phyloP scores from a whole-genome alignment of 2,888 invertebrate species.

The Phrixothrix hirtus region DNA sequence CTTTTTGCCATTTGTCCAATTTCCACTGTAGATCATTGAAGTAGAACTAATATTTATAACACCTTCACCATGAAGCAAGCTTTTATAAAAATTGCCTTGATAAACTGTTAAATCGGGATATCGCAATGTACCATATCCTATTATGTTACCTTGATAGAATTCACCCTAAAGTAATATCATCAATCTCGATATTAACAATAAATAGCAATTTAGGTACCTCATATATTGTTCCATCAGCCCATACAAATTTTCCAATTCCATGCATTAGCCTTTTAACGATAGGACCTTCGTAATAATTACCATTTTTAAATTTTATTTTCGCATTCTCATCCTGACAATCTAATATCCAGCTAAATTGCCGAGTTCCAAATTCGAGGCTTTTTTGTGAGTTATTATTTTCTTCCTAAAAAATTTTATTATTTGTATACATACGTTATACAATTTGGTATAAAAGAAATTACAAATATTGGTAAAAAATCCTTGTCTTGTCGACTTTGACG shows the following conservation, averaged over 20 bases:
- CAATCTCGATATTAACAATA: too few relatives aligned
- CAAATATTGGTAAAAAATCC: not conserved
- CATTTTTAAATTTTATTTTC: conserved; percentile 61
- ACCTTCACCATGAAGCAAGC: conserved; percentile 58
- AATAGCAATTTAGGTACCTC: conserved; percentile 54
- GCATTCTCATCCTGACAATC: conserved; percentile 50
- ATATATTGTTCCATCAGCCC: conserved; percentile 64
- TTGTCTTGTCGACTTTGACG: not conserved
- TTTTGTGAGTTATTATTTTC: not conserved
- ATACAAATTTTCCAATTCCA: conserved; percentile 62
- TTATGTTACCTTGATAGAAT: conserved; percentile 61
- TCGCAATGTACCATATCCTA: conserved; percentile 60
- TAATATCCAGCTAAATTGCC: conserved; percentile 14
- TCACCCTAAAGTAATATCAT: conserved; percentile 60
- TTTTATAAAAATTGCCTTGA: conserved; percentile 62
- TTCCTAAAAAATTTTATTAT: not conserved
- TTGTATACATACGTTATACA: not conserved
- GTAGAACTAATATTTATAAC: conserved; percentile 41
- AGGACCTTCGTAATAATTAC: conserved; percentile 62
- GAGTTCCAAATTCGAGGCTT: not conserved
- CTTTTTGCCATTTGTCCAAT: conserved; percentile 53
- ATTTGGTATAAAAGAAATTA: not conserved
- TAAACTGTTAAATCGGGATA: conserved; percentile 64
- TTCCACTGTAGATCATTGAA: conserved; percentile 50
- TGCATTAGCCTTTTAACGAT: conserved; percentile 62